Percentiles rank a stretch among this genome's conserved stretches.
These are phyloP conservation scores for Nannobrachium achirus DNA, from an alignment of 2,113 vertebrate genomes.

Conservation along the genomic window DNA sequence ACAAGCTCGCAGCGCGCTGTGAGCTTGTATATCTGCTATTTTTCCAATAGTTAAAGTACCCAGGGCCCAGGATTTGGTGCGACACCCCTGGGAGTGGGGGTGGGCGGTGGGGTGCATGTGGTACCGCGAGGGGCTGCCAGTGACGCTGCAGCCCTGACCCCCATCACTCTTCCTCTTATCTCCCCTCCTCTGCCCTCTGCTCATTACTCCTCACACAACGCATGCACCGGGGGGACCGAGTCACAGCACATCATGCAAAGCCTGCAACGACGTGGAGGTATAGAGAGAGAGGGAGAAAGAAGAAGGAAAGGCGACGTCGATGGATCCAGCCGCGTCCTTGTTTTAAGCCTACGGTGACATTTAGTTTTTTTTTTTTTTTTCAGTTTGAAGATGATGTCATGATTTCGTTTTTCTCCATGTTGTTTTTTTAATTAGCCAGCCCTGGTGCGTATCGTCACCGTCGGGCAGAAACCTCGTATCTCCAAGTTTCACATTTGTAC, in stretches of 20 bases:
- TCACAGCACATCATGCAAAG: constrained; percentile 34
- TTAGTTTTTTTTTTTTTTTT: constrained; percentile 16
- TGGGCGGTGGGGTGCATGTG: background rate
- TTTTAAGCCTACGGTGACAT: constrained; percentile 49
- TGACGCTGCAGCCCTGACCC: constrained; percentile 69
- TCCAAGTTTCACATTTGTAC: too few species aligned
- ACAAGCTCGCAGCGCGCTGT: too few species aligned
- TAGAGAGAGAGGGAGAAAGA: constrained; percentile 46
- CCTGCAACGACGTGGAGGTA: constrained; percentile 24
- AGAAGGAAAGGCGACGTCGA: constrained; percentile 1
- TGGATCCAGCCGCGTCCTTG: constrained; percentile 53
- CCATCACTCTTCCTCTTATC: constrained; percentile 80
- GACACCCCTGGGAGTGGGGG: constrained; percentile 2
- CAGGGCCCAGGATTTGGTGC: too few species aligned
- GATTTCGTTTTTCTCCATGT: too few species aligned
- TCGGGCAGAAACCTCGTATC: too few species aligned
- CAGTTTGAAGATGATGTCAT: background rate
- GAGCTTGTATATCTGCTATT: too few species aligned
- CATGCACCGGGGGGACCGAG: constrained; percentile 33
- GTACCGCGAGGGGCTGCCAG: constrained; percentile 48
- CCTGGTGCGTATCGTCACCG: too few species aligned
- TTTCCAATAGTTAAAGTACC: too few species aligned
- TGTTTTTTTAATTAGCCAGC: too few species aligned
- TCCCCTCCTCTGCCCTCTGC: constrained; percentile 59
- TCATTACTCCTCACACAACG: constrained; percentile 68